Evolutionary conservation across 2,797 vertebrate species (phyloP), one percentile per base, ranked within the genome.

Genomic region (Rhinophrynus dorsalis): DNA sequence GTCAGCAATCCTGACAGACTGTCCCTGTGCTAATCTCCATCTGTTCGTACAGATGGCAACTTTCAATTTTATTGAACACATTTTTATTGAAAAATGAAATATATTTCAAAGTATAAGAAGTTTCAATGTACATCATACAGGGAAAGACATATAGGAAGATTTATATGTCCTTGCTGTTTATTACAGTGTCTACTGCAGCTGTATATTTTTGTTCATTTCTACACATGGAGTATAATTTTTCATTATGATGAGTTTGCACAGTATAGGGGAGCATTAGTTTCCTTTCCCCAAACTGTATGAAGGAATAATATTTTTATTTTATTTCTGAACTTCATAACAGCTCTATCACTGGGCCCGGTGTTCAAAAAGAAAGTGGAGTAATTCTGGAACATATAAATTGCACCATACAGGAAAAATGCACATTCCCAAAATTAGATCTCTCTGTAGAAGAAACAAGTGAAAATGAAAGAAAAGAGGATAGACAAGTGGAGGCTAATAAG

Each of bases 21-120:
- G 64, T 60, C 69, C 62, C 69, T 52, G 35, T 73, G 69, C 69
- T 66, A 65, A 73, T 73, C 69, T 57, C 61, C 61, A 73, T 73
- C 69, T 73, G 69, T 57, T 73, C 69, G 51, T 40, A 65, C 69
- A 73, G 69, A 66, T 73, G 69, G 69, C 69, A 66, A 66, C 69
- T 73, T 59, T 73, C 69, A 59, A 60, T 73, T 73, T 73, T 73
- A 66, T 58, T 51, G 50, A 65, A 65, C 52, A 58, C 51, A 64
- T 48, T 72, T 64, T 72, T 65, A 65, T 66, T 73, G 50, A 64
- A 59, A 66, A 66, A 51, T 64, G 45, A 58, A 65, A 72, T 65
- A 58, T 65, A 72, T 52, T 65, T 73, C 35, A 57, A 64, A 60
- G 69, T 33, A 73, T 42, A 59, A 55, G 37, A 52, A 42, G 52